phyloP scores from a whole-genome alignment of 2,113 vertebrate genomes.

The Pica pica region DNA sequence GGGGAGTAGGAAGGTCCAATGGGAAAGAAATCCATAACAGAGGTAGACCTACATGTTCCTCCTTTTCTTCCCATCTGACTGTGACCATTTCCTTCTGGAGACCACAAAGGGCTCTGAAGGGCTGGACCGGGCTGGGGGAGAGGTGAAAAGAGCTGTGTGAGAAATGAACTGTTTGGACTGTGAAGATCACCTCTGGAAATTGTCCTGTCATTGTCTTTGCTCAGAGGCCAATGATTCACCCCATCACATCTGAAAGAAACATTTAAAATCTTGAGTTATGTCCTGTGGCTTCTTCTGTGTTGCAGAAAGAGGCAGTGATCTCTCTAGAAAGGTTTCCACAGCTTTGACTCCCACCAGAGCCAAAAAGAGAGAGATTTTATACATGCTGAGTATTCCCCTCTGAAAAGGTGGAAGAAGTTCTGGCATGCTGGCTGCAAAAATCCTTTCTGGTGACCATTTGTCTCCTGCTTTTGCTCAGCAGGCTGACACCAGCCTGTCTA shows the following conservation, averaged over 20 bases:
- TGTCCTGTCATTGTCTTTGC: background rate
- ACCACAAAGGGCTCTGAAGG: background rate
- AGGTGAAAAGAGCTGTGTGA: background rate
- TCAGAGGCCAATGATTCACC: background rate
- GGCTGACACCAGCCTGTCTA: background rate
- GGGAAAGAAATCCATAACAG: background rate
- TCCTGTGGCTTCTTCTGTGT: background rate
- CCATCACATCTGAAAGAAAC: background rate
- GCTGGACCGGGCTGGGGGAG: background rate
- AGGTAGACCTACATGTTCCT: background rate
- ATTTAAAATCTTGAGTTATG: background rate
- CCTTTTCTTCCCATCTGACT: background rate
- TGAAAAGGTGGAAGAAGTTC: background rate
- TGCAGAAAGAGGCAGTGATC: background rate
- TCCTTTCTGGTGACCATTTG: slow-evolving; percentile 79
- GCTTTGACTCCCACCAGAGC: background rate
- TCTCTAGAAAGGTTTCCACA: background rate
- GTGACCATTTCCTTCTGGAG: background rate
- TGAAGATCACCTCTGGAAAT: background rate
- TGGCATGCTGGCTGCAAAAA: slow-evolving; percentile 69
- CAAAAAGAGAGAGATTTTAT: background rate
- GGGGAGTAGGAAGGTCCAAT: background rate
- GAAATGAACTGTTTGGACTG: background rate
- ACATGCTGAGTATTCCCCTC: background rate
- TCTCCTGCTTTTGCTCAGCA: slow-evolving; percentile 66